phyloP scores from a whole-genome alignment of 2,888 invertebrate genomes.

The Thelaira solivaga region DNA sequence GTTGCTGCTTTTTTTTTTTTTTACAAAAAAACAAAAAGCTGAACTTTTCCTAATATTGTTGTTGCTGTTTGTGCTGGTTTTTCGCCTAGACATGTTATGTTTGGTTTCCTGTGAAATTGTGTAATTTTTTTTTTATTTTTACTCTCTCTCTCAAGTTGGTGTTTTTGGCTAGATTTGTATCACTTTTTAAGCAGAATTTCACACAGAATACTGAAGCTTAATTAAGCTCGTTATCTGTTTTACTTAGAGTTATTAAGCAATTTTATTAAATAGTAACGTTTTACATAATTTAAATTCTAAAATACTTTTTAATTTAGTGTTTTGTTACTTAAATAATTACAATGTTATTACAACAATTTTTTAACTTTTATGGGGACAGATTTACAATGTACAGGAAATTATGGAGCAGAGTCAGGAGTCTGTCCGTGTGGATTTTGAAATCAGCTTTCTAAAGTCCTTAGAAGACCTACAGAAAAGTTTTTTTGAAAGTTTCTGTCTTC shows the following conservation, averaged over 20 bases:
- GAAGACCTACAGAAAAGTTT: no score
- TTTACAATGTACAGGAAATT: no score
- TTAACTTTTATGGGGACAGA: no score
- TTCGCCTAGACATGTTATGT: conserved; percentile 47
- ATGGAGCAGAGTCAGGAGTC: no score
- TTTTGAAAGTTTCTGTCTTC: no score
- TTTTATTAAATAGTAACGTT: conserved; percentile 33
- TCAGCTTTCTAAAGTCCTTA: no score
- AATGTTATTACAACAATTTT: no score
- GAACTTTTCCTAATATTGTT: conserved; percentile 21
- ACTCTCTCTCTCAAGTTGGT: not conserved
- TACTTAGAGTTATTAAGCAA: conserved; percentile 50
- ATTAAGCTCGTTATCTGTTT: conserved; percentile 61
- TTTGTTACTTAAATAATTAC: no score
- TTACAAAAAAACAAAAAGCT: not conserved
- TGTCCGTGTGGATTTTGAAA: no score
- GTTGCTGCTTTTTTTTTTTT: no score
- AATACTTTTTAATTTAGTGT: not conserved
- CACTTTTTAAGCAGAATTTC: no score
- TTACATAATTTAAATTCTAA: not conserved
- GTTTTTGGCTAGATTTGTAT: conserved; percentile 8
- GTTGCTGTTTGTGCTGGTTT: conserved; percentile 6
- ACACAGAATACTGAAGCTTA: conserved; percentile 48
- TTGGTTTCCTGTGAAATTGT: conserved; percentile 12
- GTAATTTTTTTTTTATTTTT: not conserved